Conservation (phyloP, 1,140 invertebrate species). For the Panulirus ornatus region DNA sequence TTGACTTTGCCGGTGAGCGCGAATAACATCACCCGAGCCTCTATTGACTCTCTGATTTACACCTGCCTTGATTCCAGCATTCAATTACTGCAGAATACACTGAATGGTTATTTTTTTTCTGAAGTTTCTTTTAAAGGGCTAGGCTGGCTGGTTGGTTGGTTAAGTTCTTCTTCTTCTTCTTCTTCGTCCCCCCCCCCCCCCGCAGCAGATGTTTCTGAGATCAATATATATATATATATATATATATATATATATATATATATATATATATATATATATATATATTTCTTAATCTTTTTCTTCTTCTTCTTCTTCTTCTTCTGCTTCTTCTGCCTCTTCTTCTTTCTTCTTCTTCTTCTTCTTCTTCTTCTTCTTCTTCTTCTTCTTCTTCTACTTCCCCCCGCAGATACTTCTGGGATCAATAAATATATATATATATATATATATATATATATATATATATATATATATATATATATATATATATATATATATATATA, state of each 20-base stretch:
- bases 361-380: not conserved
- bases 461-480: too few relatives aligned
- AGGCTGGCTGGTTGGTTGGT: too few relatives aligned
- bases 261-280: too few relatives aligned
- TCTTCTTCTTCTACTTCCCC: not conserved
- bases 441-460: too few relatives aligned
- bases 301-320: too few relatives aligned
- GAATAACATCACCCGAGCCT: conserved; percentile 50
- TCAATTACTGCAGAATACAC: conserved; percentile 55
- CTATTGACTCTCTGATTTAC: conserved; percentile 64
- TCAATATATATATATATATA: not conserved
- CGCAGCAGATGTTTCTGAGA: not conserved
- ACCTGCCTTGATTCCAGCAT: conserved; percentile 62
- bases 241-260: too few relatives aligned
- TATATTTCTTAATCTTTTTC: too few relatives aligned
- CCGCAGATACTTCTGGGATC: too few relatives aligned
- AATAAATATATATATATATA: too few relatives aligned
- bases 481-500: too few relatives aligned
- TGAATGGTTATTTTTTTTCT: conserved; percentile 32
- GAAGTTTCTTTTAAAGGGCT: not conserved
- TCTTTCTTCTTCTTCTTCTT: not conserved
- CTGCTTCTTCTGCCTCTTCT: not conserved
- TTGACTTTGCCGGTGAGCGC: conserved; percentile 44
- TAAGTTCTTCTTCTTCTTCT: not conserved
- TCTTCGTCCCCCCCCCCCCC: conserved; percentile 2